phyloP scores from a whole-genome alignment of 2,797 vertebrate species.

The Peromyscus nudipes region DNA sequence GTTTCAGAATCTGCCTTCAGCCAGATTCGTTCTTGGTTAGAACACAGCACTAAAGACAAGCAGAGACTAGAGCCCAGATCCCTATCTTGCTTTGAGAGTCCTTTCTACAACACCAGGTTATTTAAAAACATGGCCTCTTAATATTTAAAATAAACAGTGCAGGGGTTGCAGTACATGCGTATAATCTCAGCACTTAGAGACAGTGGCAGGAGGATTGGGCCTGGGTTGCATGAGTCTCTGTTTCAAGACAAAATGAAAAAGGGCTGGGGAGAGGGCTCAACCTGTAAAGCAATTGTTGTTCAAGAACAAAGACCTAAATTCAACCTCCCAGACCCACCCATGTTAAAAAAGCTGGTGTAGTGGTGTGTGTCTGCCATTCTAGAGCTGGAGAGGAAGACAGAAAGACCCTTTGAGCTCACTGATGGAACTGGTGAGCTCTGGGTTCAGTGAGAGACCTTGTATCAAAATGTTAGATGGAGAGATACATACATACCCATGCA shows the following conservation, averaged over 20 bases:
- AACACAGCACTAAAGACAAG: background rate
- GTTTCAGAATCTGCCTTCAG: background rate
- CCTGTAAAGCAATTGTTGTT: background rate
- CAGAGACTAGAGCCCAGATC: background rate
- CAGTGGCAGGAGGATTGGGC: background rate
- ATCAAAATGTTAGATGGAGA: background rate
- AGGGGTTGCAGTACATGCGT: background rate
- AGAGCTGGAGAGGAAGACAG: background rate
- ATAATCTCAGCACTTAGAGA: background rate
- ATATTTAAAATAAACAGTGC: slow-evolving; percentile 29
- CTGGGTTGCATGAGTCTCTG: background rate
- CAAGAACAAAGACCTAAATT: background rate
- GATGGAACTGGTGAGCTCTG: background rate
- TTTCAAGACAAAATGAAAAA: background rate
- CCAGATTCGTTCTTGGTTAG: background rate
- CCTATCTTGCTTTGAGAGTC: background rate
- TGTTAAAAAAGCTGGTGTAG: background rate
- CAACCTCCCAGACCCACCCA: background rate
- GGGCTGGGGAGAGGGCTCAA: background rate
- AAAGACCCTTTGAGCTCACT: background rate
- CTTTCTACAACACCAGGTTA: background rate
- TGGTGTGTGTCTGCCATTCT: background rate
- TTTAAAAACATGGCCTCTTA: background rate
- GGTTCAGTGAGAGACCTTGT: background rate
- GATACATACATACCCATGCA: background rate